Base-by-base conservation (phyloP, 2,888 invertebrate genomes). In the Xanthia icteritia region DNA sequence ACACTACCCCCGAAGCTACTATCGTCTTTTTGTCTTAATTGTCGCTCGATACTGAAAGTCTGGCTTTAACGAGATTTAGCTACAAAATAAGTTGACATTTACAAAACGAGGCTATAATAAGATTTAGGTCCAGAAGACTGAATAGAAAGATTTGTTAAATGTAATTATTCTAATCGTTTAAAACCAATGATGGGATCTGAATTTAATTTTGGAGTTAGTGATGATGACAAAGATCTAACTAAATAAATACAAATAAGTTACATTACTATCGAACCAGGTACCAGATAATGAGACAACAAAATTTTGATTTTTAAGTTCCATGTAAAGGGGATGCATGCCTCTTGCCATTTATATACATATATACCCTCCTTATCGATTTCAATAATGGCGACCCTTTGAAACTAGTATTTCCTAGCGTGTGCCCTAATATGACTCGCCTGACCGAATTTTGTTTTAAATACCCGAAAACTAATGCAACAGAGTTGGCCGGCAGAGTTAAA, bases 21-120 rank as follows among this genome's bases (percentile, higher is more conserved):
- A 60, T 61, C 45, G 23, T 70, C 54, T 76, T 75, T 69, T 76
- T 76, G 23, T 45, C 27, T 3, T 54, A 80, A 74, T 60, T 58
- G 23, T n/a, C 31, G 45, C 39, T 74, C 51, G 31, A 54, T 69
- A n/a, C 31, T 39, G 2, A 78, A n/a, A 42, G 42, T 60, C 75
- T 75, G 27, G 15, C 31, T 13, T 3, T 48, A 68, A 31, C 17
- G 11, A 23, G 23, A 65, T 58, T 74, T 42, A 58, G 20, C 20
- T 64, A 56, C 58, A 20, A 71, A 56, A 56, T 23, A 77, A 15
- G 54, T 36, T 48, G 8, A 27, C 54, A 70, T 63, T 63, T 77
- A 39, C n/a, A 64, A 63, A 77, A 56, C 56, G 15, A 48, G n/a
- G 11, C 6, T 31, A 13, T 27, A 23, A 27, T 56, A 63, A n/a